A percentile compares a stretch with the other conserved stretches of the same genome.
phyloP scores from a whole-genome alignment of 2,888 invertebrate genomes.

The Apamea sordens region DNA sequence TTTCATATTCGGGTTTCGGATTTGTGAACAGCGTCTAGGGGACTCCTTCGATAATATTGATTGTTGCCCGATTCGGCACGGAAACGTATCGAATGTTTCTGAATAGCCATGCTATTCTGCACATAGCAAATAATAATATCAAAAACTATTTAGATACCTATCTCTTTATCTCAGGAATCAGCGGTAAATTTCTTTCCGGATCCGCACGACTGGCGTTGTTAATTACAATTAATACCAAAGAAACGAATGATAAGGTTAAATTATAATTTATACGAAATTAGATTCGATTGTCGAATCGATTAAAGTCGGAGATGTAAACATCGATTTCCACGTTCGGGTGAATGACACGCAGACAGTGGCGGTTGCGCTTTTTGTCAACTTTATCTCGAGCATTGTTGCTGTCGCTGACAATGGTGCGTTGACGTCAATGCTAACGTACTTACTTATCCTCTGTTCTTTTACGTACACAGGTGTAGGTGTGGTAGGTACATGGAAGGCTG shows the following conservation, averaged over 20 bases:
- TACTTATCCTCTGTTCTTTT: constrained; percentile 54
- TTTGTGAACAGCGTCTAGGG: neutral
- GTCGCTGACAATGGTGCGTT: constrained; percentile 72
- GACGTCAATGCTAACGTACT: constrained; percentile 67
- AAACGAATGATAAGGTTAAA: constrained; percentile 65
- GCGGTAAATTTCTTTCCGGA: constrained; percentile 53
- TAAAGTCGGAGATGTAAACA: constrained; percentile 75
- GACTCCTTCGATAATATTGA: neutral
- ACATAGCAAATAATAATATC: constrained; percentile 7
- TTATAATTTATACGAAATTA: constrained; percentile 65
- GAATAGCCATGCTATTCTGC: neutral
- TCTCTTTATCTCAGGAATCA: constrained; percentile 27
- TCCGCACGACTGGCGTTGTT: constrained; percentile 61
- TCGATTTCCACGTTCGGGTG: constrained; percentile 78
- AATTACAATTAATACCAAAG: constrained; percentile 66
- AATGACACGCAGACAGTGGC: constrained; percentile 75
- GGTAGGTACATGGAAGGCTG: neutral
- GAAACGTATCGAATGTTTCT: neutral
- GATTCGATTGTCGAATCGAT: constrained; percentile 72
- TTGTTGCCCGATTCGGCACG: neutral
- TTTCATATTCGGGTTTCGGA: neutral
- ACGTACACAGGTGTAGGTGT: constrained; percentile 5
- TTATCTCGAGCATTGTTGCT: constrained; percentile 75
- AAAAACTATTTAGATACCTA: constrained; percentile 22
- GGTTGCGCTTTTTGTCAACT: constrained; percentile 72